Conservation (phyloP, 2,113 vertebrate genomes). For the Phylloscopus trochilus region DNA sequence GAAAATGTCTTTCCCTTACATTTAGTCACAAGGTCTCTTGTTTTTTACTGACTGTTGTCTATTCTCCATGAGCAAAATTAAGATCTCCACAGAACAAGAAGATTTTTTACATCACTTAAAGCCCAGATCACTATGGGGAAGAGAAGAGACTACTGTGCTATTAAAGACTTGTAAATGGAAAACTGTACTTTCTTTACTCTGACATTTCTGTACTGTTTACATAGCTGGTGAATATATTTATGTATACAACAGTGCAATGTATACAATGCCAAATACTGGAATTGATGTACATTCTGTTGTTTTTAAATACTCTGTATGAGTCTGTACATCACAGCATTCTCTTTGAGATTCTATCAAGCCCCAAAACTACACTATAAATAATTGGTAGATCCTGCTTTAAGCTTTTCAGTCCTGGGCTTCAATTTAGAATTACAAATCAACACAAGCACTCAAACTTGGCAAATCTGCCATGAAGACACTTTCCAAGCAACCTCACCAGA, state of each 20-base stretch:
- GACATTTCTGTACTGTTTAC: not conserved
- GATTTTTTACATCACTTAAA: not conserved
- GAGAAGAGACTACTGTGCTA: not conserved
- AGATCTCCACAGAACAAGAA: not conserved
- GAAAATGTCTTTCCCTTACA: not conserved
- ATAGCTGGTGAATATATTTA: not conserved
- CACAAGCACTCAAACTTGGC: not conserved
- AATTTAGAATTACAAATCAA: not conserved
- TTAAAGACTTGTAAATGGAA: not conserved
- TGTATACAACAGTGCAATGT: not conserved
- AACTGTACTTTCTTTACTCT: not conserved
- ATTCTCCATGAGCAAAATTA: not conserved
- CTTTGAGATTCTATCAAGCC: not conserved
- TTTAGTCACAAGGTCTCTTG: not conserved
- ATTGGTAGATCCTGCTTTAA: not conserved
- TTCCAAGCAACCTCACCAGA: not conserved
- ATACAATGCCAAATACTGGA: not conserved
- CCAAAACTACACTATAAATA: not conserved
- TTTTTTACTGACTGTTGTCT: not conserved
- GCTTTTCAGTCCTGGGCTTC: not conserved
- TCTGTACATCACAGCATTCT: not conserved
- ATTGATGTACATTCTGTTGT: not conserved
- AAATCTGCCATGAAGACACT: not conserved
- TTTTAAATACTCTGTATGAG: not conserved
- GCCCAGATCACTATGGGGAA: not conserved